These are phyloP conservation scores for rabbit (Oryctolagus cuniculus) DNA, from an alignment of 2,113 vertebrate species.

Conservation along the genomic window DNA sequence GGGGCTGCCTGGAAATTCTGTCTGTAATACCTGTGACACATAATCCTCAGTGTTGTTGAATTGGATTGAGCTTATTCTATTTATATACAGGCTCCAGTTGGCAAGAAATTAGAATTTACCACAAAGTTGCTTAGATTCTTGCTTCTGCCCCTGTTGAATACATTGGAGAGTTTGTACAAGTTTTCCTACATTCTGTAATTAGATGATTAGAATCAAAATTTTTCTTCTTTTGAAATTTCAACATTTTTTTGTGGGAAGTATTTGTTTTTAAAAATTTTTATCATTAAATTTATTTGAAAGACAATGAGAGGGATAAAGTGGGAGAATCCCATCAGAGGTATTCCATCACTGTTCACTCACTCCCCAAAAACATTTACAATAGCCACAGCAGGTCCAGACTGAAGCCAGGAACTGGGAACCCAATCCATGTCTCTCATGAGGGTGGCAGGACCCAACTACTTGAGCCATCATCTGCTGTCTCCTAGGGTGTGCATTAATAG, in stretches of 20 bases:
- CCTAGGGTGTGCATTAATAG: too few species aligned
- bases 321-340: too few species aligned
- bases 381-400: too few species aligned
- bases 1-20: not conserved
- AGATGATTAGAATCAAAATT: not conserved
- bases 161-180: not conserved
- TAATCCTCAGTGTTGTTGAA: not conserved
- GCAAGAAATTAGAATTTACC: not conserved
- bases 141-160: not conserved
- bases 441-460: too few species aligned
- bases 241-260: not conserved
- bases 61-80: not conserved
- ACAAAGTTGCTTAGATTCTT: not conserved
- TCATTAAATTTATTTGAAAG: too few species aligned
- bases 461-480: too few species aligned
- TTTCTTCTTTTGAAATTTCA: conserved; percentile 4
- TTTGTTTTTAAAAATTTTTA: not conserved
- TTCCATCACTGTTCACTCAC: too few species aligned
- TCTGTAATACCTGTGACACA: not conserved
- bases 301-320: too few species aligned
- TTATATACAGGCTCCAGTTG: not conserved
- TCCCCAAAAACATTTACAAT: too few species aligned
- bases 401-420: too few species aligned
- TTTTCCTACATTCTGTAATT: not conserved
- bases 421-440: too few species aligned